Evolutionary conservation across 1,140 invertebrate species (phyloP).

Genomic region (Zophobas morio): DNA sequence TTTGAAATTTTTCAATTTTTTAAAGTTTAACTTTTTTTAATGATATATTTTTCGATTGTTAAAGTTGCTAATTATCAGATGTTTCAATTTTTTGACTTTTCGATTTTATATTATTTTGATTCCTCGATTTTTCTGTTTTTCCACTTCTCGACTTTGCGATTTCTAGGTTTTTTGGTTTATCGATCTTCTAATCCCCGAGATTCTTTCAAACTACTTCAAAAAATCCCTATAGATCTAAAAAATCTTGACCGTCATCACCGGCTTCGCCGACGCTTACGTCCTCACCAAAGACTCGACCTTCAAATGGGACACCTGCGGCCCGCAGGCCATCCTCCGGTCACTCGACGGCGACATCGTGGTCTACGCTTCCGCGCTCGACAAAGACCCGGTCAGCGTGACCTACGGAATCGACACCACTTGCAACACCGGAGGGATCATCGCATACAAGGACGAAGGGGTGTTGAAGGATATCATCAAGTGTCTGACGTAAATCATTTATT

Average conservation of each 20-base stretch:
- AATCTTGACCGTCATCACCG: constrained; percentile 82
- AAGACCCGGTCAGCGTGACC: constrained; percentile 55
- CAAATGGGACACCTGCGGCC: constrained; percentile 90
- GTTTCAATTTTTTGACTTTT: no score
- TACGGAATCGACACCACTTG: constrained; percentile 63
- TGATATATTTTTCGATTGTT: no score
- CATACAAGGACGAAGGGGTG: constrained; percentile 70
- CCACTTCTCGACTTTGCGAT: no score
- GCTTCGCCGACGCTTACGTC: constrained; percentile 83
- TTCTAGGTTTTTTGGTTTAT: no score
- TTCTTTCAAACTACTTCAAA: no score
- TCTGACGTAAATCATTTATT: constrained; percentile 26
- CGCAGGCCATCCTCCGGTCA: constrained; percentile 82
- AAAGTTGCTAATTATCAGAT: no score
- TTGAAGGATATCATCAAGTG: constrained; percentile 61
- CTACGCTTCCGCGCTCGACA: constrained; percentile 67
- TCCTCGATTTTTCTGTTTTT: no score
- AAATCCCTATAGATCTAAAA: constrained; percentile 69
- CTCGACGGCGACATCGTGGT: constrained; percentile 77
- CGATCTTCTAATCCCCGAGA: no score
- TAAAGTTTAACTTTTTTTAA: no score
- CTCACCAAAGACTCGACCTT: constrained; percentile 85
- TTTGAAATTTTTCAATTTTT: no score
- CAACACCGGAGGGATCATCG: constrained; percentile 77
- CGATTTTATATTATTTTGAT: no score